phyloP scores from a whole-genome alignment of 53 echinoderm and acorn worm genomes.

The Zoroaster sp. region DNA sequence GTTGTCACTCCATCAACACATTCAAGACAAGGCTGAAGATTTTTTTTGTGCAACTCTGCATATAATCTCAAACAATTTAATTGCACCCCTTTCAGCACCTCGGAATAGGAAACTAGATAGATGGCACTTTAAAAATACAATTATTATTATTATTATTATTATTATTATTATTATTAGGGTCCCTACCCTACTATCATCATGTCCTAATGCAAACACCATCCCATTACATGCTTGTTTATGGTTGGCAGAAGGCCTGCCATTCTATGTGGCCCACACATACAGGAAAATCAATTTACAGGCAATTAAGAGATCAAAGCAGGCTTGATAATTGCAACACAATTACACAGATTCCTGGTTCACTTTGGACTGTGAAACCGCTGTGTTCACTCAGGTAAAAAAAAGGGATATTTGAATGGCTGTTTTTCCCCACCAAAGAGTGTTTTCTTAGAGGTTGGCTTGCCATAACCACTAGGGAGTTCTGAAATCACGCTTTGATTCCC shows the following conservation, averaged over 20 bases:
- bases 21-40: too few species aligned
- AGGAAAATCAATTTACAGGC: slow-evolving; percentile 33
- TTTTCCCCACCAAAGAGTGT: not conserved
- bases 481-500: not conserved
- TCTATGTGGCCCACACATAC: not conserved
- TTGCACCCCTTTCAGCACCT: too few species aligned
- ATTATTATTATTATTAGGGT: too few species aligned
- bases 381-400: not conserved
- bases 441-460: not conserved
- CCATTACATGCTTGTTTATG: not conserved
- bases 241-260: not conserved
- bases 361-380: not conserved
- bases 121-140: too few species aligned
- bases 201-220: not conserved
- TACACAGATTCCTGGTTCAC: not conserved
- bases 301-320: not conserved
- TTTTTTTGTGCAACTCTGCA: too few species aligned
- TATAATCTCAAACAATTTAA: too few species aligned
- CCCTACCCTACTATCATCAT: not conserved
- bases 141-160: too few species aligned
- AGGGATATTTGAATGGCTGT: not conserved
- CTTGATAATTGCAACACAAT: not conserved
- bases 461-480: not conserved
- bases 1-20: too few species aligned
- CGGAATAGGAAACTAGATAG: too few species aligned